These are phyloP conservation scores for Oryzaephilus surinamensis DNA, from an alignment of 1,140 invertebrate genomes.

Conservation along the genomic window DNA sequence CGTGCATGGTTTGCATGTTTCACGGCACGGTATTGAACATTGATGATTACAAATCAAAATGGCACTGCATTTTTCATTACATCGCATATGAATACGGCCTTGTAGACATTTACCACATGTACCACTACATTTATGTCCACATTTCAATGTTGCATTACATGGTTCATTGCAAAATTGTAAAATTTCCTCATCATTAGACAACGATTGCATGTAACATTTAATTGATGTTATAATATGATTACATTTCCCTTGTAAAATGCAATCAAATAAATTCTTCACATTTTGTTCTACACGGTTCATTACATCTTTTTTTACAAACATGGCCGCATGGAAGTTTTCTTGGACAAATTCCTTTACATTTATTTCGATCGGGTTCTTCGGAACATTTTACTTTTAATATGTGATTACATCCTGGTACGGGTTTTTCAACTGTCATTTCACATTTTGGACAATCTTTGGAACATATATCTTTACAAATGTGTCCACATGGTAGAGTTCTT, in stretches of 20 bases:
- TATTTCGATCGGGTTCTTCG: constrained; percentile 15
- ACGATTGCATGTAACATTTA: constrained; percentile 30
- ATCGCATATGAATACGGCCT: constrained; percentile 50
- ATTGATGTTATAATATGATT: constrained; percentile 36
- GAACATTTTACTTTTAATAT: constrained; percentile 32
- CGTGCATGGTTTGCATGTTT: constrained; percentile 51
- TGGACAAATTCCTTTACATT: constrained; percentile 35
- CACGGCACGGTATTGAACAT: constrained; percentile 50
- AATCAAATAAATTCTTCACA: constrained; percentile 28
- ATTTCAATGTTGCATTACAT: constrained; percentile 40
- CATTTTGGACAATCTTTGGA: constrained; percentile 38
- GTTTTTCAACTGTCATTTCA: constrained; percentile 36
- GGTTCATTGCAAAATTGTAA: constrained; percentile 36
- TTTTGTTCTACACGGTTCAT: constrained; percentile 28
- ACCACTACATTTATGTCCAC: constrained; percentile 48
- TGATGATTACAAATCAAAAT: constrained; percentile 53
- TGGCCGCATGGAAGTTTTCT: constrained; percentile 38
- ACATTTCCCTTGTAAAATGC: constrained; percentile 31
- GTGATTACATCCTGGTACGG: constrained; percentile 37
- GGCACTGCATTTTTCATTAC: constrained; percentile 47
- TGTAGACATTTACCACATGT: constrained; percentile 47
- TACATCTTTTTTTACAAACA: constrained; percentile 34
- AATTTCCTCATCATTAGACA: constrained; percentile 10
- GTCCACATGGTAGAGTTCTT: constrained; percentile 38
- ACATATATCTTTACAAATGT: constrained; percentile 40